These are phyloP conservation scores for Trisateles emortualis DNA, from an alignment of 2,888 invertebrate species.

Conservation along the genomic window DNA sequence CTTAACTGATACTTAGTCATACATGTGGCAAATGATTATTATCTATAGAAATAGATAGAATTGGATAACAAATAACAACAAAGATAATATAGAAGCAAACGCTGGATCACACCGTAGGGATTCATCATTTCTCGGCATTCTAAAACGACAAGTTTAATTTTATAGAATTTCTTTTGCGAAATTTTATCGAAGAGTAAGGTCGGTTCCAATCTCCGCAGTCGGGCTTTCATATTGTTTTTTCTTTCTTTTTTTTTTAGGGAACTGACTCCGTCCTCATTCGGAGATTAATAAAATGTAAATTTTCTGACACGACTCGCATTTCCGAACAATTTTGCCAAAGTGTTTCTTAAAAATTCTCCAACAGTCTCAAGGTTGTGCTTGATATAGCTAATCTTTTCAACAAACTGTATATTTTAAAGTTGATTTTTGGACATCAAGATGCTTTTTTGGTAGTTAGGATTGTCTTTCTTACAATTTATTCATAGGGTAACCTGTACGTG, in stretches of 20 bases:
- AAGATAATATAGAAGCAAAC: slow-evolving; percentile 5
- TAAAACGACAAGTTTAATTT: slow-evolving; percentile 40
- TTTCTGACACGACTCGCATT: slow-evolving; percentile 53
- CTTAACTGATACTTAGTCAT: too few species aligned
- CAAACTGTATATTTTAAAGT: slow-evolving; percentile 49
- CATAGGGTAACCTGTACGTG: slow-evolving; percentile 6
- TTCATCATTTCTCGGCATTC: slow-evolving; percentile 7
- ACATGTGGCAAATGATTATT: too few species aligned
- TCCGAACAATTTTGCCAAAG: slow-evolving; percentile 54
- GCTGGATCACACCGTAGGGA: background rate
- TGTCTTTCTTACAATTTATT: slow-evolving; percentile 19
- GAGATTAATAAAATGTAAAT: slow-evolving; percentile 71
- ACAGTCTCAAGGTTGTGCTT: slow-evolving; percentile 31
- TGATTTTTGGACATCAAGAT: slow-evolving; percentile 26
- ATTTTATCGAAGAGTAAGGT: slow-evolving; percentile 47
- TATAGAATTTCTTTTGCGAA: slow-evolving; percentile 39
- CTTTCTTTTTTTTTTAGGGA: slow-evolving; percentile 27
- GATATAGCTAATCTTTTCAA: slow-evolving; percentile 45
- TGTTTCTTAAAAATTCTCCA: slow-evolving; percentile 44
- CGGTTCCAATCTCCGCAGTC: slow-evolving; percentile 45
- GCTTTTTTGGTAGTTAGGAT: slow-evolving; percentile 17
- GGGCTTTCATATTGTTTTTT: slow-evolving; percentile 53
- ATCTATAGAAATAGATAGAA: too few species aligned
- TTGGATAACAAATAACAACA: too few species aligned
- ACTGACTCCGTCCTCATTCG: slow-evolving; percentile 52